A percentile compares a stretch with the other conserved stretches of the same genome.
Evolutionary conservation across 2,113 vertebrate species (phyloP).

Genomic region (Myrmophylax atrothorax): DNA sequence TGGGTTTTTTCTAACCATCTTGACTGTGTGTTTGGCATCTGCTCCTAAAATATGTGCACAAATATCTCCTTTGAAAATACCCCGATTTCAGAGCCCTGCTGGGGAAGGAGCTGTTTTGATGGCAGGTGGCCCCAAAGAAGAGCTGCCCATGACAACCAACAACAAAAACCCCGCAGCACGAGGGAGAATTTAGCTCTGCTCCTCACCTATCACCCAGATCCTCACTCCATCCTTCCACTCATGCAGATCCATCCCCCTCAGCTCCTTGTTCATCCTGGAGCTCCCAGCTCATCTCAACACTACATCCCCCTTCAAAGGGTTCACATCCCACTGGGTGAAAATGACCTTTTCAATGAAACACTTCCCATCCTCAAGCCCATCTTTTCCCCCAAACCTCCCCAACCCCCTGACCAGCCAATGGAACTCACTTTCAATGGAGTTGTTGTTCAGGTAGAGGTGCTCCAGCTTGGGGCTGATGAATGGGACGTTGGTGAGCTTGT

Average conservation of each 20-base stretch:
- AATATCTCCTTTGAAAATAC: neutral
- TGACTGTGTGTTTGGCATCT: neutral
- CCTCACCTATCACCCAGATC: neutral
- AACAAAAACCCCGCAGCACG: neutral
- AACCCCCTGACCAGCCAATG: accelerated
- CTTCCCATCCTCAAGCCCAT: neutral
- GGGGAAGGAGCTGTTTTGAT: neutral
- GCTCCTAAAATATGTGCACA: neutral
- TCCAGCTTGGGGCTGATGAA: slow-evolving; percentile 87
- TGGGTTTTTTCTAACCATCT: neutral
- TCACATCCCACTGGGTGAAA: neutral
- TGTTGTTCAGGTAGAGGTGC: slow-evolving; percentile 95
- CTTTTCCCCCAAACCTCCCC: neutral
- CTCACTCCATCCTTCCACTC: neutral
- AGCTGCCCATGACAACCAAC: neutral
- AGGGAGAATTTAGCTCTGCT: neutral
- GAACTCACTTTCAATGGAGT: slow-evolving; percentile 91
- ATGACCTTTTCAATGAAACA: accelerated
- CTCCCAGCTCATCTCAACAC: neutral
- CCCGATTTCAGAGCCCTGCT: neutral
- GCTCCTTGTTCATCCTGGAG: neutral
- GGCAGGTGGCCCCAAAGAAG: neutral
- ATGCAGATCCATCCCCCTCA: neutral
- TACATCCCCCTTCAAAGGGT: neutral
- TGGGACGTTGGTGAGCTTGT: slow-evolving; percentile 87